Base-by-base conservation (phyloP, 1,140 invertebrate genomes). In the Oreohelix idahoensis region DNA sequence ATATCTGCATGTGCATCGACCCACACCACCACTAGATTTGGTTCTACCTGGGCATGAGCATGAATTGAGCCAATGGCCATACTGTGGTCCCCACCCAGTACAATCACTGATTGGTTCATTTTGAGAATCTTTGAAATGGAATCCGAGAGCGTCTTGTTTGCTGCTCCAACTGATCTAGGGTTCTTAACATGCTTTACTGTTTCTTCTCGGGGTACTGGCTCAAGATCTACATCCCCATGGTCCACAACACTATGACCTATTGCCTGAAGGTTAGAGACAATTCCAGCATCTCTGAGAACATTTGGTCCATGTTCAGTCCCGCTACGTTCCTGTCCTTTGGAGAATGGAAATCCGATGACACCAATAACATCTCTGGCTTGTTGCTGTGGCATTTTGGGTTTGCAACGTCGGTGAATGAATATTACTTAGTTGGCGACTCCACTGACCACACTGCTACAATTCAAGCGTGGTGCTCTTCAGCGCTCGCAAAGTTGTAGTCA, bases 1-100 rank as follows among this genome's bases (percentile, higher is more conserved):
- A 98, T 94, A 94, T 99, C 98, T 11, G 97, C 96, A 92, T 99
- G 98, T 13, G 98, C 98, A 92, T 99, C 98, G 29, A 99, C 94
- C 97, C 97, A 99, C 26, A 99, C 92, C 23, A 98, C 94, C 81
- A 95, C 95, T 87, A 97, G 92, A 95, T 93, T 91, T 93, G 95
- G 94, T 86, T 95, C 94, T 29, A 94, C 94, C 88, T 94, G 84
- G 17, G 95, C 94, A 90, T 97, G 96, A 0, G 96, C 97, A 91
- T 96, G 95, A 8, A 98, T 95, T 8, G 96, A 95, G 0, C 92
- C 92, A 83, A 97, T 95, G 88, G 95, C 95, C 83, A 98, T 95
- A 79, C 96, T 96, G 93, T 99, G 98, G 92, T 98, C 97, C 23
- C 98, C 97, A 26, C 94, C 94, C 5, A 94, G 73, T 32, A 85